Evolutionary conservation across 1,140 invertebrate genomes (phyloP).

Genomic region (Cotesia glomerata): DNA sequence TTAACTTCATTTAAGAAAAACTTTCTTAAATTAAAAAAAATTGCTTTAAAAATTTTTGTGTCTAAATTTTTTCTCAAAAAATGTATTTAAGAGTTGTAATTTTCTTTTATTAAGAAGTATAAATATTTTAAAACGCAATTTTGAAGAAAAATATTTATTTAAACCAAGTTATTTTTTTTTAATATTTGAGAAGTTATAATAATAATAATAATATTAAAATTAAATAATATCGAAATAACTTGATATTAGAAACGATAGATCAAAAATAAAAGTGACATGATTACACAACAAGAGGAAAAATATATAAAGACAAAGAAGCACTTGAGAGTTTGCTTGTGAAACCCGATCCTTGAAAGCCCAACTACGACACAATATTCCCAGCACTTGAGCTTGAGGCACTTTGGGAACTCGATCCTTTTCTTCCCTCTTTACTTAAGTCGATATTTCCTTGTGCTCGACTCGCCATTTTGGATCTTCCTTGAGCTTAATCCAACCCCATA

Average conservation of each 20-base stretch:
- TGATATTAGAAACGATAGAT: too few species aligned
- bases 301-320: background rate
- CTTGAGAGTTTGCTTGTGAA: conserved; percentile 8
- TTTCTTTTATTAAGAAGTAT: too few species aligned
- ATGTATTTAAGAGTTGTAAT: too few species aligned
- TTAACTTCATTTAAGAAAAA: too few species aligned
- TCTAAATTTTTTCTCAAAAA: too few species aligned
- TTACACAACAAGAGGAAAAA: background rate
- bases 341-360: conserved; percentile 16
- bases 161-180: too few species aligned
- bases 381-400: conserved; percentile 5
- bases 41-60: too few species aligned
- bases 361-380: background rate
- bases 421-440: background rate
- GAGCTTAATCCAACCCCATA: background rate
- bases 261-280: background rate
- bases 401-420: background rate
- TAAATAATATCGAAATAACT: background rate
- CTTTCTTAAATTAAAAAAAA: too few species aligned
- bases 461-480: background rate
- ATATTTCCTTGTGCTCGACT: background rate
- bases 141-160: too few species aligned
- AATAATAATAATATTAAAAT: too few species aligned
- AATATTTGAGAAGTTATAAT: too few species aligned
- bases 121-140: too few species aligned